Evolutionary conservation across 2,888 invertebrate genomes (phyloP).

Genomic region (Orthonychiurus folsomi): DNA sequence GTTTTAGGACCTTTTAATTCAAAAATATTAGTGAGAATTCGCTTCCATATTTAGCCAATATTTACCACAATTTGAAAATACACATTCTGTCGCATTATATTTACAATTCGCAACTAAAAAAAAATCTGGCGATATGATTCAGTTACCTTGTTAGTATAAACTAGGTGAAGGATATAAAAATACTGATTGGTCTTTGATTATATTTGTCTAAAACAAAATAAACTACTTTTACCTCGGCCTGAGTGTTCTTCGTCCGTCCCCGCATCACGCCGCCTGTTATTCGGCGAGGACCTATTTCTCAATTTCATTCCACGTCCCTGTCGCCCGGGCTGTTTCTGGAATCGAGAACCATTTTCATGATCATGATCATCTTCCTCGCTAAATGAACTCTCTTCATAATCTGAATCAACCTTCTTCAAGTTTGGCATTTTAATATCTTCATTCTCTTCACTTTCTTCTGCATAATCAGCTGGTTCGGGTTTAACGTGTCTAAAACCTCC

Average conservation of each 20-base stretch:
- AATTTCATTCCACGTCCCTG: background rate
- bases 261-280: background rate
- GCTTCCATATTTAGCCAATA: too few species aligned
- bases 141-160: background rate
- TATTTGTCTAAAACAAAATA: too few species aligned
- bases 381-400: constrained; percentile 16
- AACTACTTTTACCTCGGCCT: too few species aligned
- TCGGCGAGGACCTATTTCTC: background rate
- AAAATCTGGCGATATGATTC: background rate
- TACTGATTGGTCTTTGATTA: too few species aligned
- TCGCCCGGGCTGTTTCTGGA: background rate
- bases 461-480: constrained; percentile 23
- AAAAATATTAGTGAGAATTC: background rate
- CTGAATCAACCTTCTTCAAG: constrained; percentile 21
- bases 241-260: constrained; percentile 5
- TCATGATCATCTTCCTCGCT: constrained; percentile 39
- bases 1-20: constrained; percentile 16
- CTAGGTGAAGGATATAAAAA: too few species aligned
- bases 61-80: background rate
- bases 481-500: constrained; percentile 28
- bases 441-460: constrained; percentile 35
- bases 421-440: constrained; percentile 24
- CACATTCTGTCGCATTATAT: background rate
- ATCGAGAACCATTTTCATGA: constrained; percentile 41
- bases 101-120: background rate